Conservation (phyloP, 2,113 vertebrate genomes). For the Cariama cristata region DNA sequence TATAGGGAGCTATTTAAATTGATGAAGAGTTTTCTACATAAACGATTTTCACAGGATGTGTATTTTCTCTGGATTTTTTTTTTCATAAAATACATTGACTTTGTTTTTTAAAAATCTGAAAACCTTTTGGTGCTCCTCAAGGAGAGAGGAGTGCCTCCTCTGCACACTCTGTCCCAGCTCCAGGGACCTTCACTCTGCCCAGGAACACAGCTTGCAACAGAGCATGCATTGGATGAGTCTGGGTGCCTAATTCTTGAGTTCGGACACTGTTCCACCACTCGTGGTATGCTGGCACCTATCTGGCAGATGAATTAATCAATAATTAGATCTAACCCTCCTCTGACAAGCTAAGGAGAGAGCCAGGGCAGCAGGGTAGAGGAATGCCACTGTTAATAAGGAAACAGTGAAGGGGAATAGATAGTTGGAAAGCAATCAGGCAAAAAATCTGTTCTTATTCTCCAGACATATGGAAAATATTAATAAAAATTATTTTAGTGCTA, state of each 20-base stretch:
- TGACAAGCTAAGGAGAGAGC: neutral
- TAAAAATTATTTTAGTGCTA: neutral
- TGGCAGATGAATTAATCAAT: neutral
- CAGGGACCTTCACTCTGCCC: neutral
- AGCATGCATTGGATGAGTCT: neutral
- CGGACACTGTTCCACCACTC: neutral
- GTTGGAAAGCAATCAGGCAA: neutral
- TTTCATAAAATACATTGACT: neutral
- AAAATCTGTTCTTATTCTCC: neutral
- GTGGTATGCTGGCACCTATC: neutral
- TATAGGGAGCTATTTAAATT: neutral
- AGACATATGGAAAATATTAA: neutral
- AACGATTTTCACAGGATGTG: neutral
- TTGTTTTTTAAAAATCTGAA: neutral
- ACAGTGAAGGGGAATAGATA: neutral
- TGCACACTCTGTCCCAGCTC: neutral
- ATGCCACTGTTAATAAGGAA: neutral
- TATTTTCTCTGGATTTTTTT: neutral
- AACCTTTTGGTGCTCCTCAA: neutral
- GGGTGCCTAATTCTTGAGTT: neutral
- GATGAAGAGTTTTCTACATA: neutral
- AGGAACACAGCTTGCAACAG: neutral
- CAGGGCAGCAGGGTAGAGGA: neutral
- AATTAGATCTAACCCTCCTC: neutral
- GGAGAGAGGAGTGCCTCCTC: neutral